phyloP scores from a whole-genome alignment of 2,113 vertebrate genomes.

The Panthera uncia region DNA sequence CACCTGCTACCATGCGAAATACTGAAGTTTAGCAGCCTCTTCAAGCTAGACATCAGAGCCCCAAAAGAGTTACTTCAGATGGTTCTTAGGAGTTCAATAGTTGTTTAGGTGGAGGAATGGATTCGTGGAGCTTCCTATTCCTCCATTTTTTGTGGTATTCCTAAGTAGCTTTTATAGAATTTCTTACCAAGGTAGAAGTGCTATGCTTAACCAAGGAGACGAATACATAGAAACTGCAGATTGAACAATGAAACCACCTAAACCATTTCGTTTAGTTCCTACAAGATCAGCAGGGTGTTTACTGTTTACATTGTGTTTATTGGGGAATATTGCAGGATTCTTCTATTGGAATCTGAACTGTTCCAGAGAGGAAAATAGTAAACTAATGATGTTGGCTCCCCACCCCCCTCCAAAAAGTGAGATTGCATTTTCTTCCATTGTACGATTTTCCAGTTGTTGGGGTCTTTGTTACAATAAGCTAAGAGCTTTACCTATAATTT shows the following conservation, averaged over 20 bases:
- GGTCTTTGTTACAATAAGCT: neutral
- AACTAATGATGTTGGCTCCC: neutral
- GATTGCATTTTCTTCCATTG: neutral
- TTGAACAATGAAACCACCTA: neutral
- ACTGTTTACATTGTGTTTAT: neutral
- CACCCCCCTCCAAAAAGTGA: neutral
- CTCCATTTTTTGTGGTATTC: neutral
- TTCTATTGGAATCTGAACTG: neutral
- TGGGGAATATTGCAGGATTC: neutral
- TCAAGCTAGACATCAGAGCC: neutral
- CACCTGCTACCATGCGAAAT: neutral
- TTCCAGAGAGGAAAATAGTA: neutral
- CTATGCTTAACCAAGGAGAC: neutral
- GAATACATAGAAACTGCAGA: neutral
- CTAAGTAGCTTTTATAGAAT: neutral
- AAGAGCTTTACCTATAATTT: neutral
- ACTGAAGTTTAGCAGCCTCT: neutral
- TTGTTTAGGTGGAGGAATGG: neutral
- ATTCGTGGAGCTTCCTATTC: neutral
- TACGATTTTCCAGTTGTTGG: neutral
- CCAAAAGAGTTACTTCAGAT: neutral
- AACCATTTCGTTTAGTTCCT: neutral
- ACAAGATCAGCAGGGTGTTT: neutral
- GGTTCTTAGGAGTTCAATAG: neutral
- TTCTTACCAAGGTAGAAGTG: neutral